phyloP scores from a whole-genome alignment of 2,113 vertebrate genomes.

The Ploceus nigricollis region DNA sequence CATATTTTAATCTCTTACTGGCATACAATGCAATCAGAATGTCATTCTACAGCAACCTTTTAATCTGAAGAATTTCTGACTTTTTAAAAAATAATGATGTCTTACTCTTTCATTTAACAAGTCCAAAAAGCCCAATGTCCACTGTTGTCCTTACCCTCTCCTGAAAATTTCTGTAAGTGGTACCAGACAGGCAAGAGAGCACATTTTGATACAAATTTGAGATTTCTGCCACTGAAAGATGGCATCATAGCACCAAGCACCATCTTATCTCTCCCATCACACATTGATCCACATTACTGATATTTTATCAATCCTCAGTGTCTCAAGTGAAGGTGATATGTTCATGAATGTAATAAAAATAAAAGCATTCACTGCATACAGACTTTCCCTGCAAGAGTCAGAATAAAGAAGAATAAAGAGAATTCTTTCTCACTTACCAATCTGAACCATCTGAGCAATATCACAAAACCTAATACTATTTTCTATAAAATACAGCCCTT shows the following conservation, averaged over 20 bases:
- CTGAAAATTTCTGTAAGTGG: neutral
- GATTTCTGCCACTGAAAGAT: neutral
- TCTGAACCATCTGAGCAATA: neutral
- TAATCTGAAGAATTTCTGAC: neutral
- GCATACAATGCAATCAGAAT: neutral
- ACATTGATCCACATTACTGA: neutral
- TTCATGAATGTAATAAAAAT: neutral
- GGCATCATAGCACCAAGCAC: neutral
- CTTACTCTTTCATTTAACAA: neutral
- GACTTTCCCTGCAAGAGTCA: neutral
- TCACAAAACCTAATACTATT: neutral
- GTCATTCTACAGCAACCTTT: neutral
- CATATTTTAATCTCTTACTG: neutral
- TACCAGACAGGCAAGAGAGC: neutral
- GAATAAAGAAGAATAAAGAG: neutral
- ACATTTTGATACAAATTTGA: neutral
- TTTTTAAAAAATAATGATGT: neutral
- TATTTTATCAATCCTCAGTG: neutral
- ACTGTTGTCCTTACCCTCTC: neutral
- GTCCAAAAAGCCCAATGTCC: neutral
- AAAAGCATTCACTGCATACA: neutral
- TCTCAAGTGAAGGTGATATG: neutral
- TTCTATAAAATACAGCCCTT: conserved; percentile 34
- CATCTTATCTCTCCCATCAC: neutral
- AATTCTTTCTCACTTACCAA: neutral